Evolutionary conservation across 2,797 vertebrate genomes (phyloP).

Genomic region (Sorex maritimensis): DNA sequence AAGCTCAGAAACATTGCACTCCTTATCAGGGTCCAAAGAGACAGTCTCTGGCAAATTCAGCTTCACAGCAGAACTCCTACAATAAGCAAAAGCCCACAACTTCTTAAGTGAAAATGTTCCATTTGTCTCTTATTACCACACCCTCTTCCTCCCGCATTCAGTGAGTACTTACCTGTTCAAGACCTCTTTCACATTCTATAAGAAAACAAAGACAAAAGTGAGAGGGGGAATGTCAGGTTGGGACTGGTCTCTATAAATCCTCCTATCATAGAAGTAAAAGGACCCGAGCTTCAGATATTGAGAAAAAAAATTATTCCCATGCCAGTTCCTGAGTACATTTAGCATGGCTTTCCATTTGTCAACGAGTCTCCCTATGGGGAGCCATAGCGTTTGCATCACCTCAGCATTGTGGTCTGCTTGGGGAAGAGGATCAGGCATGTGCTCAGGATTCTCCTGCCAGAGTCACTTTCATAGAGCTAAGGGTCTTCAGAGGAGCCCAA

Average conservation of each 20-base stretch:
- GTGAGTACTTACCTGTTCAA: conserved; percentile 57
- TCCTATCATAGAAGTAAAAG: neutral
- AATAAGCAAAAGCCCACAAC: neutral
- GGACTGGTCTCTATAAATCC: neutral
- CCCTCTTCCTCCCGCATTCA: neutral
- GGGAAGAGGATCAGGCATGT: neutral
- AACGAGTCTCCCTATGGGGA: neutral
- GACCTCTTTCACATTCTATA: conserved; percentile 67
- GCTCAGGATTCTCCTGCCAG: neutral
- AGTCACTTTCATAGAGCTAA: neutral
- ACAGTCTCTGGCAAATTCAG: neutral
- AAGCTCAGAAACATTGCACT: conserved; percentile 57
- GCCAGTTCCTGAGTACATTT: neutral
- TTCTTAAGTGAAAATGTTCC: neutral
- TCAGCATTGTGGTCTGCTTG: neutral
- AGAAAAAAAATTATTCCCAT: neutral
- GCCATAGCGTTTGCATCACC: no score
- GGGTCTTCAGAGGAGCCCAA: neutral
- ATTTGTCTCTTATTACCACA: accelerated
- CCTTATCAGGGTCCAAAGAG: neutral
- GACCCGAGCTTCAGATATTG: neutral
- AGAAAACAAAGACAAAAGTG: conserved; percentile 13
- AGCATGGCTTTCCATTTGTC: no score
- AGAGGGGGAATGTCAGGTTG: neutral
- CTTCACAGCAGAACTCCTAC: conserved; percentile 55